Evolutionary conservation across 2,888 invertebrate genomes (phyloP).

Genomic region (Pantelozetes paolii): DNA sequence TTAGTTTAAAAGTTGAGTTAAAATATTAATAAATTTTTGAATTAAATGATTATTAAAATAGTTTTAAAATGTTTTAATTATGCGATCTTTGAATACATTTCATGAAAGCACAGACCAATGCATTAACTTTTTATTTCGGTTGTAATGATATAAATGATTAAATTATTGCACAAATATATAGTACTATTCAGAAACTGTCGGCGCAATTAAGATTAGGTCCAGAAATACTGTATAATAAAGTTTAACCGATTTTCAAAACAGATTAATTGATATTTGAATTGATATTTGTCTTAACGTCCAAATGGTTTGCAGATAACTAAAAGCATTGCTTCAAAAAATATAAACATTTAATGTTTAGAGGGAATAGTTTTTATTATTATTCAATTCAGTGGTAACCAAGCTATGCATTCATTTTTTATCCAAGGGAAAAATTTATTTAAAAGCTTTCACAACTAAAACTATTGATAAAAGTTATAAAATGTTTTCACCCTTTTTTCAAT

Average conservation of each 20-base stretch:
- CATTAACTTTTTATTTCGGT: neutral
- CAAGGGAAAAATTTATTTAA: no score
- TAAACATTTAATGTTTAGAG: neutral
- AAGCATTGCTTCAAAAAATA: neutral
- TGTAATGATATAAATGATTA: conserved; percentile 11
- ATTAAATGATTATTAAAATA: neutral
- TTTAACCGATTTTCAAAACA: conserved; percentile 20
- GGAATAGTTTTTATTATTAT: conserved; percentile 8
- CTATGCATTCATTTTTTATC: no score
- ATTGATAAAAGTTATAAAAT: no score
- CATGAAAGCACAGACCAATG: neutral
- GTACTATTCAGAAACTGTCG: neutral
- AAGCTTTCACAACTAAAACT: no score
- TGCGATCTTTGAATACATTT: neutral
- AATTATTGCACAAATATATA: neutral
- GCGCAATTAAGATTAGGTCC: conserved; percentile 5
- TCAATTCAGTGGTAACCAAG: no score
- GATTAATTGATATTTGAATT: conserved; percentile 19
- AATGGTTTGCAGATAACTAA: conserved; percentile 23
- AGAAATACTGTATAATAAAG: no score
- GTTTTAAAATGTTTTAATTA: neutral
- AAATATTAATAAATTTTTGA: no score
- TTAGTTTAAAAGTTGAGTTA: no score
- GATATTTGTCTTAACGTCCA: neutral
- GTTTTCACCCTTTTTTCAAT: no score